These are phyloP conservation scores for Phasianus colchicus DNA, from an alignment of 2,113 vertebrate species.

Conservation along the genomic window DNA sequence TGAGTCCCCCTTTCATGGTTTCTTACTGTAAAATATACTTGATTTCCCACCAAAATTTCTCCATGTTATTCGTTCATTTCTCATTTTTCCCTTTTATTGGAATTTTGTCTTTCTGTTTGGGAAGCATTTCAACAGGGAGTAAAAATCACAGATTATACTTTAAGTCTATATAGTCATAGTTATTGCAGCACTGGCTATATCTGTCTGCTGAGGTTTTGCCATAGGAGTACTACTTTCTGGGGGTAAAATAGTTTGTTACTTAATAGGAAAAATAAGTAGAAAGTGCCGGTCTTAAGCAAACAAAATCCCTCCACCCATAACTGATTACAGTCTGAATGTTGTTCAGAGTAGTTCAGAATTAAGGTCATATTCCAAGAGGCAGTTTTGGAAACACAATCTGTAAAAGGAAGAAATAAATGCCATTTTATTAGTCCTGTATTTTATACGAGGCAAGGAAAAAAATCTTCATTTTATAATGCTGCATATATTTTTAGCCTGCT, in stretches of 20 bases:
- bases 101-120: neutral
- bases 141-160: constrained; percentile 35
- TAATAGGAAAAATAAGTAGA: constrained; percentile 27
- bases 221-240: neutral
- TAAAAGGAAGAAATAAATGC: neutral
- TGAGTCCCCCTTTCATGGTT: neutral
- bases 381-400: neutral
- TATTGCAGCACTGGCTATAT: neutral
- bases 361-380: neutral
- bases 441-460: neutral
- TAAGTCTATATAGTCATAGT: neutral
- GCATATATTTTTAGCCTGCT: neutral
- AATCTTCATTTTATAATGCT: neutral
- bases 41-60: neutral
- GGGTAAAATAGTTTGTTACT: neutral
- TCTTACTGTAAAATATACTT: neutral
- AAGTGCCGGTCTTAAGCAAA: neutral
- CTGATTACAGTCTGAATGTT: neutral
- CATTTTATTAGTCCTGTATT: neutral
- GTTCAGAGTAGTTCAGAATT: neutral
- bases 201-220: neutral
- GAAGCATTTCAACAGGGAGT: neutral
- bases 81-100: neutral
- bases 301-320: neutral
- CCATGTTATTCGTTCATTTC: neutral